Conservation (phyloP, 2,797 vertebrate genomes). For the Acomys russatus region DNA sequence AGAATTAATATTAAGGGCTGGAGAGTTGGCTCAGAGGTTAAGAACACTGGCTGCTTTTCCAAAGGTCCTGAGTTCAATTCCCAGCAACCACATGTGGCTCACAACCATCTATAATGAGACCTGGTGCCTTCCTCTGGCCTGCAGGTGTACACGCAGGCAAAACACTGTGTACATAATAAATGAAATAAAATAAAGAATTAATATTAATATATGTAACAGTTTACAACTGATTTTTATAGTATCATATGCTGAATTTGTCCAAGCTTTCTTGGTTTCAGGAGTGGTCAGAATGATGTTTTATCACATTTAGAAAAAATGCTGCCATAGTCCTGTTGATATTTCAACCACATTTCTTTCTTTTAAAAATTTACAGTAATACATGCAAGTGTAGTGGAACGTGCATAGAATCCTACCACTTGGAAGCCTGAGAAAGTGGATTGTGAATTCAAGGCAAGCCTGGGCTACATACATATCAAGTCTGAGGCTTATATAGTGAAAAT, state of each 20-base stretch:
- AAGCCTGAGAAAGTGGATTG: neutral
- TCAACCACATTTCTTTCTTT: neutral
- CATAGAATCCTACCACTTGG: neutral
- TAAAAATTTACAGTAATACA: constrained; percentile 45
- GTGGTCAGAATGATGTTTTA: constrained; percentile 3
- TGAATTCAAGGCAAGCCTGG: neutral
- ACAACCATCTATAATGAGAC: no score
- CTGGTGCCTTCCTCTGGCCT: no score
- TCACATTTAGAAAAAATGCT: constrained; percentile 60
- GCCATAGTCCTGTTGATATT: constrained; percentile 26
- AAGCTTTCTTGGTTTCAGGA: constrained; percentile 44
- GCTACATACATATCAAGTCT: neutral
- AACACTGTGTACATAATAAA: no score
- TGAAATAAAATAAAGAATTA: constrained; percentile 5
- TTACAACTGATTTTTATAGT: constrained; percentile 60
- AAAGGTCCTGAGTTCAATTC: no score
- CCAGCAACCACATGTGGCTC: no score
- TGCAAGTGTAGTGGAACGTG: neutral
- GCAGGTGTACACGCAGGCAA: no score
- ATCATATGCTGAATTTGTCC: constrained; percentile 20
- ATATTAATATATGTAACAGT: constrained; percentile 26
- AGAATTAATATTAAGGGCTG: neutral
- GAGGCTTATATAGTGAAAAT: neutral
- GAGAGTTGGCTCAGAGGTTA: no score
- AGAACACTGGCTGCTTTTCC: no score